Conservation (phyloP, 30 jellyfish, hydroid and myxozoan species). For the Cassiopea andromeda region DNA sequence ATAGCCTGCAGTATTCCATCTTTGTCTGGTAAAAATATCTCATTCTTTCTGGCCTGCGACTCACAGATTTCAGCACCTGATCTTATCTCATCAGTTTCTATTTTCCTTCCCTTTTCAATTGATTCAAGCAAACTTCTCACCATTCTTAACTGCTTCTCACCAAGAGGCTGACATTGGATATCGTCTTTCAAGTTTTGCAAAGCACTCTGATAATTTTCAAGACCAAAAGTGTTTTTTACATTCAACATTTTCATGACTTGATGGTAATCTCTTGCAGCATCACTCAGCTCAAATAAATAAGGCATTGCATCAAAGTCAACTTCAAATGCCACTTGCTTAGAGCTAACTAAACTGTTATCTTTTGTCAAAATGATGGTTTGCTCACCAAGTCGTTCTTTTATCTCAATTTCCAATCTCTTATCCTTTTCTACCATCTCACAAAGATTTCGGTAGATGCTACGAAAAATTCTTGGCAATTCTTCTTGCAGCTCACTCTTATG, state of each 20-base stretch:
- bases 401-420: not conserved
- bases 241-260: slow-evolving; percentile 14
- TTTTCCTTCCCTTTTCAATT: not conserved
- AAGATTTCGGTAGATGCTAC: not conserved
- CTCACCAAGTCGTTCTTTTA: not conserved
- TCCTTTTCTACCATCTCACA: not conserved
- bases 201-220: slow-evolving; percentile 24
- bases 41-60: not conserved
- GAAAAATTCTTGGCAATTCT: not conserved
- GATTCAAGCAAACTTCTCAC: slow-evolving; percentile 57
- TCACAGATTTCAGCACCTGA: not conserved
- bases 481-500: not conserved
- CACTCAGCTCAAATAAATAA: slow-evolving; percentile 29
- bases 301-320: slow-evolving; percentile 41
- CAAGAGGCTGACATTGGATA: not conserved
- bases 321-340: slow-evolving; percentile 20
- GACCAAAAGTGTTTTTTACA: slow-evolving; percentile 38
- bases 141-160: slow-evolving; percentile 12
- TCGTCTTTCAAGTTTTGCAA: slow-evolving; percentile 17
- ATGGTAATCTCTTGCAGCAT: not conserved
- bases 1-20: slow-evolving; percentile 6
- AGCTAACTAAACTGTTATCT: slow-evolving; percentile 15
- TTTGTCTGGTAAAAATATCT: slow-evolving; percentile 61
- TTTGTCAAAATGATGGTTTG: slow-evolving; percentile 9
- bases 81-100: not conserved